These are phyloP conservation scores for Nemotelus pantherinus DNA, from an alignment of 2,888 invertebrate genomes.

Conservation along the genomic window DNA sequence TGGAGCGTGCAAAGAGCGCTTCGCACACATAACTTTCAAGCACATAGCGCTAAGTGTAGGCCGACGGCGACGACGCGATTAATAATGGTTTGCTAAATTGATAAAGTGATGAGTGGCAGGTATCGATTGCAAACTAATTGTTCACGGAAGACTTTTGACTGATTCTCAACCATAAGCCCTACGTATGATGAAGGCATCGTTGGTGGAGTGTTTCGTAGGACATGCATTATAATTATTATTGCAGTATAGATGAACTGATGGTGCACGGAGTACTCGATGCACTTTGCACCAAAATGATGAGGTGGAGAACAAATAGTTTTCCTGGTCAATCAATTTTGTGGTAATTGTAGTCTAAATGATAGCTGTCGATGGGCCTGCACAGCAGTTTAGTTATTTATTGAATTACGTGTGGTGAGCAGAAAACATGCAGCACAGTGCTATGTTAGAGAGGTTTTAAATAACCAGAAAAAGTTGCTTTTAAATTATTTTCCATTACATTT, in stretches of 20 bases:
- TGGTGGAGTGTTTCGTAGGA: not conserved
- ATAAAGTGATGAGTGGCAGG: constrained; percentile 33
- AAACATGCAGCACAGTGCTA: too few species aligned
- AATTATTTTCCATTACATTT: too few species aligned
- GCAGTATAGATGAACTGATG: not conserved
- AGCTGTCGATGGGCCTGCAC: not conserved
- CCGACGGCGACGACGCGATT: constrained; percentile 16
- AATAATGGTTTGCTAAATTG: constrained; percentile 32
- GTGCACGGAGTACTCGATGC: not conserved
- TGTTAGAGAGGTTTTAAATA: too few species aligned
- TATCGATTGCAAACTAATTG: constrained; percentile 36
- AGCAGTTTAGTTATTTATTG: too few species aligned
- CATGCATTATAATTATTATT: constrained; percentile 4
- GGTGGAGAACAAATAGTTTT: constrained; percentile 16
- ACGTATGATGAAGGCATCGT: not conserved
- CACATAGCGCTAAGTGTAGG: not conserved
- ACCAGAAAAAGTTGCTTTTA: too few species aligned
- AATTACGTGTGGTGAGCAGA: too few species aligned
- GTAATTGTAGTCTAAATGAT: constrained; percentile 1
- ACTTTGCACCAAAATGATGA: not conserved
- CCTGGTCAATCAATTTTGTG: constrained; percentile 28
- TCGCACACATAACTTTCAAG: not conserved
- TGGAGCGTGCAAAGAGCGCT: constrained; percentile 4
- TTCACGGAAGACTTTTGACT: constrained; percentile 24
- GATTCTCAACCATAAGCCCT: not conserved